phyloP scores from a whole-genome alignment of 2,797 vertebrate genomes.

The Enteromius viviparus region DNA sequence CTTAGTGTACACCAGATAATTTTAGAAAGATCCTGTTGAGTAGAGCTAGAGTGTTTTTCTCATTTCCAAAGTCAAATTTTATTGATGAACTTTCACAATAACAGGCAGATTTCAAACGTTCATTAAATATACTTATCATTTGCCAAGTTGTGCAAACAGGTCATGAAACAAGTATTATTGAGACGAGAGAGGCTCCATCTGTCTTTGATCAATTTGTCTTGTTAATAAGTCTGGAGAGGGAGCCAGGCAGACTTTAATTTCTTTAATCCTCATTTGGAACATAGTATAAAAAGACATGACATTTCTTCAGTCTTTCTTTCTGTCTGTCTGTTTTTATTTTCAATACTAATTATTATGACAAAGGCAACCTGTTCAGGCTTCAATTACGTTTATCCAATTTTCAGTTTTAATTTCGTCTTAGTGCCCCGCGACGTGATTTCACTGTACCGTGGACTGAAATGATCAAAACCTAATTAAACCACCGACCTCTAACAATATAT shows the following conservation, averaged over 20 bases:
- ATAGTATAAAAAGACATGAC: constrained; percentile 66
- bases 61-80: background rate
- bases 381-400: constrained; percentile 66
- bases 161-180: constrained; percentile 65
- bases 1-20: background rate
- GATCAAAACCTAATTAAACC: constrained; percentile 65
- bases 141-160: constrained; percentile 65
- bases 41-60: constrained; percentile 23
- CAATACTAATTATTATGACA: constrained; percentile 67
- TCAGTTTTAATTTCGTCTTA: constrained; percentile 61
- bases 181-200: constrained; percentile 59
- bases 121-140: constrained; percentile 61
- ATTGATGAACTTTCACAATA: constrained; percentile 39
- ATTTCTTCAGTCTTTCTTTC: constrained; percentile 58
- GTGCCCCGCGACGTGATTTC: constrained; percentile 59
- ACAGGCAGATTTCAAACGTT: constrained; percentile 24
- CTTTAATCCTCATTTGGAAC: constrained; percentile 73
- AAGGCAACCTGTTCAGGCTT: constrained; percentile 64
- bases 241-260: constrained; percentile 67
- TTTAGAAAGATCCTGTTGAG: background rate
- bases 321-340: constrained; percentile 64
- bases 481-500: constrained; percentile 53
- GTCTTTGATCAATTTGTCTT: constrained; percentile 71
- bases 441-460: constrained; percentile 53
- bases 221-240: constrained; percentile 73